These are phyloP conservation scores for Upupa epops DNA, from an alignment of 2,113 vertebrate genomes.

Conservation along the genomic window DNA sequence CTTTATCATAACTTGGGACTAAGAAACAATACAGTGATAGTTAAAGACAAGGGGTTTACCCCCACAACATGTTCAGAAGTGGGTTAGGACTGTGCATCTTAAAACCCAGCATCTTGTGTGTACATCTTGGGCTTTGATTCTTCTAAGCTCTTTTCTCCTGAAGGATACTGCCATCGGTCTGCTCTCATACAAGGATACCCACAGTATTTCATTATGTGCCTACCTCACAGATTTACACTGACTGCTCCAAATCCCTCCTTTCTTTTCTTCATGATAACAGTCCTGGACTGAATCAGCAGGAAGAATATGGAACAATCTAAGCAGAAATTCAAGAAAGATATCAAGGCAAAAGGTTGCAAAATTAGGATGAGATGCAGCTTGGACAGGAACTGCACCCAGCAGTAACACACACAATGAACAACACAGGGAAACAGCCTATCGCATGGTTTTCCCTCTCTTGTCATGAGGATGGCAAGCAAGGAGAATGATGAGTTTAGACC, in stretches of 20 bases:
- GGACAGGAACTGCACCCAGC: not conserved
- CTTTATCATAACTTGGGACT: not conserved
- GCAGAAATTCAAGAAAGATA: not conserved
- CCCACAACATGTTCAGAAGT: not conserved
- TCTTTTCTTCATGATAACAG: not conserved
- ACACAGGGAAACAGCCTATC: not conserved
- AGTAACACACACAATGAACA: accelerated
- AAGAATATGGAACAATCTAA: not conserved
- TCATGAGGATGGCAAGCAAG: not conserved
- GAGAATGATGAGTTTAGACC: not conserved
- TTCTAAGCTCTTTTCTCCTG: not conserved
- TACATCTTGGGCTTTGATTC: not conserved
- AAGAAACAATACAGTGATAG: not conserved
- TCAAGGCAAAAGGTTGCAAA: not conserved
- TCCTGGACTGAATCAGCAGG: not conserved
- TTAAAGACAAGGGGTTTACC: not conserved
- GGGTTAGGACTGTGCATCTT: not conserved
- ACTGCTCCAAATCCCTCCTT: not conserved
- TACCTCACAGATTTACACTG: not conserved
- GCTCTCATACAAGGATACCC: not conserved
- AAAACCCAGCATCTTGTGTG: not conserved
- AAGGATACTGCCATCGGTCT: not conserved
- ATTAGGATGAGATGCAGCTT: not conserved
- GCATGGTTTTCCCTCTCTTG: not conserved
- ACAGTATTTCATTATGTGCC: not conserved